These are phyloP conservation scores for Helostoma temminkii DNA, from an alignment of 2,797 vertebrate species.

Conservation along the genomic window DNA sequence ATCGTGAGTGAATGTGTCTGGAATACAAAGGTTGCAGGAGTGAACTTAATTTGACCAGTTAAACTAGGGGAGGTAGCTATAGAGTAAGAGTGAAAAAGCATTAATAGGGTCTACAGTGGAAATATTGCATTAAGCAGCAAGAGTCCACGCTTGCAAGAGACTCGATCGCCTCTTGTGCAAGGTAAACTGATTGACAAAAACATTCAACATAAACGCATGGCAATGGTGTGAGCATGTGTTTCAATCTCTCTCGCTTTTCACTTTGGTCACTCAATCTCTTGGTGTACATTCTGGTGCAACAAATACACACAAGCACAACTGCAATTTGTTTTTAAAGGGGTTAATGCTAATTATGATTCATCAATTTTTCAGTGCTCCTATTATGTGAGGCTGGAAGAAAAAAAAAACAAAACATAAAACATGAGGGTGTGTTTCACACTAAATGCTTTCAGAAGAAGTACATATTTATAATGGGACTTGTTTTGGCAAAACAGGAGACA, in stretches of 20 bases:
- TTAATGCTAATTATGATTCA: conserved; percentile 39
- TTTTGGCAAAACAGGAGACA: conserved; percentile 87
- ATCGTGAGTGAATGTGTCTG: conserved; percentile 20
- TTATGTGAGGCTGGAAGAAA: conserved; percentile 28
- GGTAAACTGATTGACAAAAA: conserved; percentile 65
- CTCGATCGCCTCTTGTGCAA: conserved; percentile 58
- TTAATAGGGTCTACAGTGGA: conserved; percentile 50
- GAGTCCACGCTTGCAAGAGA: conserved; percentile 12
- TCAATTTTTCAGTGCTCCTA: conserved; percentile 29
- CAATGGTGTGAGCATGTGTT: conserved; percentile 34
- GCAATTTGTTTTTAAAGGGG: conserved; percentile 33
- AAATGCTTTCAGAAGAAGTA: conserved; percentile 63
- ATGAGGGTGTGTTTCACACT: conserved; percentile 22
- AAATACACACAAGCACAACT: conserved; percentile 23
- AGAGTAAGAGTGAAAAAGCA: conserved; percentile 48
- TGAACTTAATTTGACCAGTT: conserved; percentile 40
- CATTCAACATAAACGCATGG: conserved; percentile 53
- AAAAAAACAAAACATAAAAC: conserved; percentile 3
- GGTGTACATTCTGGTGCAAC: conserved; percentile 62
- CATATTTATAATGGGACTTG: conserved; percentile 81
- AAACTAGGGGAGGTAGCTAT: conserved; percentile 63
- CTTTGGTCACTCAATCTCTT: conserved; percentile 73
- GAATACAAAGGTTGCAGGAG: conserved; percentile 20
- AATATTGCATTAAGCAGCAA: conserved; percentile 71
- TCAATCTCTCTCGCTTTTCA: conserved; percentile 45